These are phyloP conservation scores for Telmatherina bonti DNA, from an alignment of 2,797 vertebrate genomes.

Conservation along the genomic window DNA sequence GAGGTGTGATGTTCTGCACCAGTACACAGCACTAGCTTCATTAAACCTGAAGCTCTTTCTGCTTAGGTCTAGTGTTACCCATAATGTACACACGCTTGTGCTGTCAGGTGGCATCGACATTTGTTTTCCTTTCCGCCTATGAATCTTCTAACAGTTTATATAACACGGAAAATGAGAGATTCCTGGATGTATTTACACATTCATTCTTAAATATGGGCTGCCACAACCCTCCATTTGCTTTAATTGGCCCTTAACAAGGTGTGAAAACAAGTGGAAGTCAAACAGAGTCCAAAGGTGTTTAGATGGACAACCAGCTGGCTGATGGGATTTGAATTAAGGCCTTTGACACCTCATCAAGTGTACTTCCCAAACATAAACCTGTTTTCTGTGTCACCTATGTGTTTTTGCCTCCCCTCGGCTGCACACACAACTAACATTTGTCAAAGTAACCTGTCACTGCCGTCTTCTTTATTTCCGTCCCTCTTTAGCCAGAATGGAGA, in stretches of 20 bases:
- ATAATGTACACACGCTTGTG: conserved; percentile 35
- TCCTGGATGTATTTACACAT: background rate
- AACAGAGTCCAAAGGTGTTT: conserved; percentile 34
- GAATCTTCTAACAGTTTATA: background rate
- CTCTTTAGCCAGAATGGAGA: conserved; percentile 6
- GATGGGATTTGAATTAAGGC: conserved; percentile 64
- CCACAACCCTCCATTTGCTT: conserved; percentile 23
- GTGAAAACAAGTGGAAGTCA: conserved; percentile 46
- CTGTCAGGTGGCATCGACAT: conserved; percentile 3
- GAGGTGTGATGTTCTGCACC: conserved; percentile 68
- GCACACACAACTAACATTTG: conserved; percentile 48
- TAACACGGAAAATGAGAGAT: background rate
- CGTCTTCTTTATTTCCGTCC: conserved; percentile 23
- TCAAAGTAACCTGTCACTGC: conserved; percentile 39
- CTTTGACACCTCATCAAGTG: conserved; percentile 57
- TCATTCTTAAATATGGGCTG: conserved; percentile 14
- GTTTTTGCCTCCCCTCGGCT: conserved; percentile 32
- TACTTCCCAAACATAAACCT: conserved; percentile 45
- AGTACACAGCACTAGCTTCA: conserved; percentile 38
- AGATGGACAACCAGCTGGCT: conserved; percentile 56
- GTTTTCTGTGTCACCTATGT: conserved; percentile 42
- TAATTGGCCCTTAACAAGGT: conserved; percentile 33
- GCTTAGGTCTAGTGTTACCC: conserved; percentile 31
- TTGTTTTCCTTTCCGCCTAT: background rate
- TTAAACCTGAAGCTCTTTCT: conserved; percentile 46